Evolutionary conservation across 2,113 vertebrate species (phyloP).

Genomic region (Boulengeromyrus knoepffleri): DNA sequence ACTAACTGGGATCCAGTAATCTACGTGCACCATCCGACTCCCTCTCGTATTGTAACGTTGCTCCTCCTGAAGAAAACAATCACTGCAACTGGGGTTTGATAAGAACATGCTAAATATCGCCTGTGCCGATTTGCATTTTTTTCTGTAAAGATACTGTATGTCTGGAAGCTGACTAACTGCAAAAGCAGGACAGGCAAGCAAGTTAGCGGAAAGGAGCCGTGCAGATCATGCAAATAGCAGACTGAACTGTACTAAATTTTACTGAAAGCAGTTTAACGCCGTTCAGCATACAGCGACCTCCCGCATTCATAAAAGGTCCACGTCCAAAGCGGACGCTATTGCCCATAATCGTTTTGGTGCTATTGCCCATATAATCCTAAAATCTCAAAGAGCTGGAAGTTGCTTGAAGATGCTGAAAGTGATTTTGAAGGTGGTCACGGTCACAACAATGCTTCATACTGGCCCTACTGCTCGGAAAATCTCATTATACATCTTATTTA

Average conservation of each 20-base stretch:
- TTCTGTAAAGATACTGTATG: constrained; percentile 29
- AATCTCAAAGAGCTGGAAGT: not conserved
- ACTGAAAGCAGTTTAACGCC: not conserved
- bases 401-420: not conserved
- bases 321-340: not conserved
- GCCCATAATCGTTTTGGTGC: not conserved
- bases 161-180: constrained; percentile 38
- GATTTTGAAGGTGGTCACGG: not conserved
- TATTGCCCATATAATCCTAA: not conserved
- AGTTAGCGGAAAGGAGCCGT: not conserved
- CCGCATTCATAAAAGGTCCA: not conserved
- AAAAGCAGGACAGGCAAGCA: not conserved
- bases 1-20: not conserved
- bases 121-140: constrained; percentile 52
- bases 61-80: constrained; percentile 41
- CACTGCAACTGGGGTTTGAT: constrained; percentile 50
- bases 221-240: not conserved
- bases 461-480: not conserved
- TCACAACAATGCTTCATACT: not conserved
- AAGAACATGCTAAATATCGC: constrained; percentile 51
- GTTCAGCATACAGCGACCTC: not conserved
- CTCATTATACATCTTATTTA: not conserved
- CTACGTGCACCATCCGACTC: not conserved
- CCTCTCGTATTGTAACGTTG: constrained; percentile 3
- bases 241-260: not conserved